phyloP scores from a whole-genome alignment of 2,797 vertebrate species.

The Mus spretus region DNA sequence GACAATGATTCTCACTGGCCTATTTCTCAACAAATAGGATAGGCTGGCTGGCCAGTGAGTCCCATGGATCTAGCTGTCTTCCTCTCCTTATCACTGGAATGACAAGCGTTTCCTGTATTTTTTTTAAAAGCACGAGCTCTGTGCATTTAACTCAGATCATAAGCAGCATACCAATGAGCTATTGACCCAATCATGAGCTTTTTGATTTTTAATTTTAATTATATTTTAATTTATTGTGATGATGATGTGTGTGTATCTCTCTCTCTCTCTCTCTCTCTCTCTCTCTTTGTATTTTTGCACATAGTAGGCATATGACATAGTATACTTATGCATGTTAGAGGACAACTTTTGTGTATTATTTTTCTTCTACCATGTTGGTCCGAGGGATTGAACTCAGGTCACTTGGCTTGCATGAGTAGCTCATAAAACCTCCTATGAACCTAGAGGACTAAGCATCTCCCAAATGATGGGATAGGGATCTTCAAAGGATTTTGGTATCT shows the following conservation, averaged over 20 bases:
- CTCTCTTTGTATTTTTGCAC: not conserved
- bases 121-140: not conserved
- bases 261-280: too few species aligned
- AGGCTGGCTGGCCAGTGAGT: not conserved
- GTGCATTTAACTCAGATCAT: not conserved
- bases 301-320: not conserved
- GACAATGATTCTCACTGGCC: not conserved
- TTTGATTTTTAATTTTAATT: not conserved
- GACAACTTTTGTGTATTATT: not conserved
- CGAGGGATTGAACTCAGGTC: not conserved
- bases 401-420: not conserved
- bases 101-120: not conserved
- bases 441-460: not conserved
- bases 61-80: not conserved
- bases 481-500: fast-evolving
- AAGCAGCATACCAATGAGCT: not conserved
- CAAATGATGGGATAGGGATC: not conserved
- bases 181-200: not conserved
- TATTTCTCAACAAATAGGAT: not conserved
- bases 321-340: not conserved
- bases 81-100: not conserved
- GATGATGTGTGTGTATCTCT: too few species aligned
- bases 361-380: not conserved
- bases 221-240: not conserved
- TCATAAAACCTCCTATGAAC: not conserved